Base-by-base conservation (phyloP, 2,113 vertebrate genomes). In the Chlamydotis undulata region DNA sequence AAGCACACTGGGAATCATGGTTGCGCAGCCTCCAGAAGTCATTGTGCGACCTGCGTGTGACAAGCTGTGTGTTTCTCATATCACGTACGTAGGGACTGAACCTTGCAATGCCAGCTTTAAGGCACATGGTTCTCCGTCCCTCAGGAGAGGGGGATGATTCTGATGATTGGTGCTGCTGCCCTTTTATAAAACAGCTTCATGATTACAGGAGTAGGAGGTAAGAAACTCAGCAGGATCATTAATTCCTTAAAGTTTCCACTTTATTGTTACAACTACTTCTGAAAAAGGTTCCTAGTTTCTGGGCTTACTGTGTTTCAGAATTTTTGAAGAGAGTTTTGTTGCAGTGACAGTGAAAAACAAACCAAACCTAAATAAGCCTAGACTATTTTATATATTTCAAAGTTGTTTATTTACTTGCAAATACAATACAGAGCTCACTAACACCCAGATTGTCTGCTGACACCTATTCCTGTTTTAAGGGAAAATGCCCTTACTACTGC, bases 401-500 rank as follows among this genome's bases (percentile, higher is more conserved):
- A 33, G 19, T 33, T 1, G 0, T 84, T 76, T 87, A 70, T 80
- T 91, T 93, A 79, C 78, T 87, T 8, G 7, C 19, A 83, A 37
- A 33, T 61, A 23, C 23, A 85, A 6, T 28, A 43, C 41, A 43
- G 41, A 15, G 25, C 33, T 56, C 10, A 19, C 78, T 86, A 63
- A 73, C 45, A 92, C 19, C 7, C 59, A n/a, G 52, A 41, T 76
- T 75, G 2, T 77, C 47, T 90, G 53, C 69, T 89, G 28, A 63
- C 56, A 77, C 76, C 90, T 79, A 37, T 70, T 67, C 9, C 81
- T 80, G 6, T 87, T 95, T 57, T 73, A 85, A 85, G 68, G 79
- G 49, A 70, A 83, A 82, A 61, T 35, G 69, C 35, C n/a, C 91
- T 93, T 93, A 63, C 76, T 93, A 56, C 52, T 92, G 90, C 81